Percentiles rank a stretch among this genome's conserved stretches.
phyloP scores from a whole-genome alignment of 2,113 vertebrate genomes.

The Elephas maximus region DNA sequence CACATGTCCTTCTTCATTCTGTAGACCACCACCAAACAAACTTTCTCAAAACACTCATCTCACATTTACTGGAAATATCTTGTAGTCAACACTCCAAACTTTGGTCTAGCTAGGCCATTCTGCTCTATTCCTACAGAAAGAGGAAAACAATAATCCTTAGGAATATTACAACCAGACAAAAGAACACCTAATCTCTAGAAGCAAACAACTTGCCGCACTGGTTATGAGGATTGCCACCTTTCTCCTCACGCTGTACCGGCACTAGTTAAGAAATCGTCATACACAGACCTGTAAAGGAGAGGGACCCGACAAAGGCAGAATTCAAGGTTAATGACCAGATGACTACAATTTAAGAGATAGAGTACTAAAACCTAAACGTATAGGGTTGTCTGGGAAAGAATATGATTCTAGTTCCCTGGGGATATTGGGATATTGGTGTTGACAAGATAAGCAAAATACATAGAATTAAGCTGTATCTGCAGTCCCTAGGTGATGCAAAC shows the following conservation, averaged over 20 bases:
- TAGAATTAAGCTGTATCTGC: too few species aligned
- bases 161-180: background rate
- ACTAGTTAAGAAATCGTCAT: background rate
- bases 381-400: background rate
- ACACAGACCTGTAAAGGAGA: background rate
- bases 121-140: background rate
- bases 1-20: background rate
- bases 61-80: background rate
- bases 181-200: background rate
- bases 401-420: background rate
- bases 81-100: background rate
- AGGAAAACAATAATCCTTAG: background rate
- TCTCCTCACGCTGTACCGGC: background rate
- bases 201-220: background rate
- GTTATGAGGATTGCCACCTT: background rate
- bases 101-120: background rate
- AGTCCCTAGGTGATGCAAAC: too few species aligned
- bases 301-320: background rate
- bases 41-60: background rate
- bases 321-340: background rate
- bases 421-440: background rate
- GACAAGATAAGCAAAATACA: background rate
- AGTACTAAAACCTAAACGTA: background rate
- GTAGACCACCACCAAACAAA: background rate
- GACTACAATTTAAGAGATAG: background rate